A percentile compares a stretch with the other conserved stretches of the same genome.
phyloP scores from a whole-genome alignment of 2,888 invertebrate genomes.

The Oligia strigilis region DNA sequence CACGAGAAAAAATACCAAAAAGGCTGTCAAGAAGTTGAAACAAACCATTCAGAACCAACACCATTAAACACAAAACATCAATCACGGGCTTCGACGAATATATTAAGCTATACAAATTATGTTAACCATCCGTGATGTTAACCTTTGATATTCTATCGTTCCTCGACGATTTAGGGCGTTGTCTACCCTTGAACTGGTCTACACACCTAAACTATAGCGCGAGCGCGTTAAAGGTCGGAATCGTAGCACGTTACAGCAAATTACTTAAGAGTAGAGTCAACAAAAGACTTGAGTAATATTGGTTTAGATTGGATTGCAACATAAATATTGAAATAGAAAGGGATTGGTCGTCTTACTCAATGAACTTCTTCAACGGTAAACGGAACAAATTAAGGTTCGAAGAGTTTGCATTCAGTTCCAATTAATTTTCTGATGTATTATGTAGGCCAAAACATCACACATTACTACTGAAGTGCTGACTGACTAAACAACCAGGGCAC shows the following conservation, averaged over 20 bases:
- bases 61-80: conserved; percentile 26
- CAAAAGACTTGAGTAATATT: conserved; percentile 49
- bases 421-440: background rate
- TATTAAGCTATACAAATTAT: conserved; percentile 21
- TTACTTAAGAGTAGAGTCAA: conserved; percentile 43
- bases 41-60: conserved; percentile 17
- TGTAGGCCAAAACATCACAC: background rate
- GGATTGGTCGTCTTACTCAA: conserved; percentile 31
- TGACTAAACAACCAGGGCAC: too few relatives aligned
- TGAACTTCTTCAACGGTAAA: conserved; percentile 12
- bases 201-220: conserved; percentile 61
- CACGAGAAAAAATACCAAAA: background rate
- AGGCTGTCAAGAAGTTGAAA: conserved; percentile 14
- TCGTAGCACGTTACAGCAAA: conserved; percentile 45
- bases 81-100: conserved; percentile 37
- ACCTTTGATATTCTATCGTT: conserved; percentile 56
- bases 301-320: conserved; percentile 52
- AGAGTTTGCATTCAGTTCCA: background rate
- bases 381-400: background rate
- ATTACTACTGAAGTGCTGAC: background rate
- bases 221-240: conserved; percentile 57
- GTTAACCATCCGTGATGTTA: conserved; percentile 51
- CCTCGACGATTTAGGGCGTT: conserved; percentile 59
- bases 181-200: conserved; percentile 67
- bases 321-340: conserved; percentile 19